Evolutionary conservation across 2,888 invertebrate species (phyloP).

Genomic region (Macaria liturata): DNA sequence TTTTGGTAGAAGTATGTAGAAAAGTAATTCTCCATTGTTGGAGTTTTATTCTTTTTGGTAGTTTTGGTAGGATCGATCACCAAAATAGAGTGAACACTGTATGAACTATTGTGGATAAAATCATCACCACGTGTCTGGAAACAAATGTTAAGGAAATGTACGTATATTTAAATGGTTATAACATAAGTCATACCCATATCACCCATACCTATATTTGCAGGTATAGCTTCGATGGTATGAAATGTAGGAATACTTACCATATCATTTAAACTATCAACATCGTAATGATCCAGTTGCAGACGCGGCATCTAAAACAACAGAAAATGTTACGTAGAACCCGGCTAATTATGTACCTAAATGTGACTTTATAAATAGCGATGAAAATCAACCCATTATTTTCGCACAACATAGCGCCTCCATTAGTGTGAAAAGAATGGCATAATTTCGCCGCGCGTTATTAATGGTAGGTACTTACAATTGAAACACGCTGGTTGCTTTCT

Average conservation of each 20-base stretch:
- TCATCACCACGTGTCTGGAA: no score
- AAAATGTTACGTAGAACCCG: not conserved
- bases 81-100: slow-evolving; percentile 5
- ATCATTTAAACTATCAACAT: slow-evolving; percentile 53
- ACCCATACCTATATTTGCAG: no score
- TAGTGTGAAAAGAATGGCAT: no score
- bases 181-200: no score
- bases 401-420: no score
- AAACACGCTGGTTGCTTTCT: slow-evolving; percentile 10
- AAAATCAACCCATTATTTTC: no score
- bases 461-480: slow-evolving; percentile 19
- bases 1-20: slow-evolving; percentile 51
- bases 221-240: not conserved
- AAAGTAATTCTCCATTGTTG: slow-evolving; percentile 23
- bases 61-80: slow-evolving; percentile 31
- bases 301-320: slow-evolving; percentile 59
- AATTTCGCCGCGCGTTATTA: no score
- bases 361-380: no score
- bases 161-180: no score
- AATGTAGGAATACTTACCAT: no score
- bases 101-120: slow-evolving; percentile 16
- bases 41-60: slow-evolving; percentile 25
- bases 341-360: no score
- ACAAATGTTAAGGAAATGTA: no score
- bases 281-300: slow-evolving; percentile 50